phyloP scores from a whole-genome alignment of 2,113 vertebrate species.

The Gallinago undulata region DNA sequence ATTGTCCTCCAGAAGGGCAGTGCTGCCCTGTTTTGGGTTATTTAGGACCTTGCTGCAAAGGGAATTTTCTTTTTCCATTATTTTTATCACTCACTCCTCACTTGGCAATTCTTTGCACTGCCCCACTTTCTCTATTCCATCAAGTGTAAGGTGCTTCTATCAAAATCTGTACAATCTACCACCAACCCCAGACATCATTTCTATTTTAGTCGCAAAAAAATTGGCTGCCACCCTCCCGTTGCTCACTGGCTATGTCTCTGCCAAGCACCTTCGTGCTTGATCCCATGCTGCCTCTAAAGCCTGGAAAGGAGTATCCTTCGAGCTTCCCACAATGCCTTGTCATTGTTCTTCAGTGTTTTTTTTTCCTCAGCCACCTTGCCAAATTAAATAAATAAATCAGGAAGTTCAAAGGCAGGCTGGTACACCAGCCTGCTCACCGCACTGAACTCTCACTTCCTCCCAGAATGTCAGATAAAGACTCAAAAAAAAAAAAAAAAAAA shows the following conservation, averaged over 20 bases:
- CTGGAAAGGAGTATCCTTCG: background rate
- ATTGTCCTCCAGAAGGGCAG: background rate
- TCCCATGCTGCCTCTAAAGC: background rate
- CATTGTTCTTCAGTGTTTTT: background rate
- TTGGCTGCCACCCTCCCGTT: background rate
- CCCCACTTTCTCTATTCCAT: constrained; percentile 33
- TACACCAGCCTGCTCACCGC: background rate
- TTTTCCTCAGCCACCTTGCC: background rate
- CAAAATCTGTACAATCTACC: constrained; percentile 36
- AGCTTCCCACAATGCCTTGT: background rate
- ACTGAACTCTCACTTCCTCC: background rate
- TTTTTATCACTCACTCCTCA: constrained; percentile 26
- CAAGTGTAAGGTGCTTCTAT: background rate
- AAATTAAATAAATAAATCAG: constrained; percentile 30
- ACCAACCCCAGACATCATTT: constrained; percentile 24
- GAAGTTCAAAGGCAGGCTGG: background rate
- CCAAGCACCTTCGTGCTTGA: constrained; percentile 20
- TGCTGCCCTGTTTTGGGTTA: background rate
- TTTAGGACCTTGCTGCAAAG: background rate
- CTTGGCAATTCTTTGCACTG: background rate
- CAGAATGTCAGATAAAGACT: background rate
- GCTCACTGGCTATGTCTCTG: background rate
- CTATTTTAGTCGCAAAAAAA: constrained; percentile 40
- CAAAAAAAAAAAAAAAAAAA: background rate
- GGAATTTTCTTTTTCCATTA: constrained; percentile 40